Evolutionary conservation across 1,140 invertebrate genomes (phyloP).

Genomic region (Caenorhabditis remanei): DNA sequence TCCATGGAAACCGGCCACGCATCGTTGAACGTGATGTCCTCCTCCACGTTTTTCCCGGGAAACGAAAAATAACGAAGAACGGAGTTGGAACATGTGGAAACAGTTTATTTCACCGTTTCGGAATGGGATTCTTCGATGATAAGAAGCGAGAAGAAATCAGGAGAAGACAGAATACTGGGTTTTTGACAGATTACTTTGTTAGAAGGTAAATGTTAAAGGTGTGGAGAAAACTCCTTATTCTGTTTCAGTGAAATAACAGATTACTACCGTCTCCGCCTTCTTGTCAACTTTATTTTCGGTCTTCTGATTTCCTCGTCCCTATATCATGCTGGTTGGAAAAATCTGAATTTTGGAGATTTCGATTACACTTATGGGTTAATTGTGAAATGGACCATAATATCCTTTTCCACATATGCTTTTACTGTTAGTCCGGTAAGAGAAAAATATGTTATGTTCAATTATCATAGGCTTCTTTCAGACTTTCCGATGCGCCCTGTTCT

Average conservation of each 20-base stretch:
- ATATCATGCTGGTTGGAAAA: conserved; percentile 55
- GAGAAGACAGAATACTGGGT: not conserved
- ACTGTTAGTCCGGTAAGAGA: conserved; percentile 32
- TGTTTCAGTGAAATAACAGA: conserved; percentile 58
- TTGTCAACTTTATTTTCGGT: conserved; percentile 51
- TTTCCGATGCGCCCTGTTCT: conserved; percentile 56
- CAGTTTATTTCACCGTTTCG: not conserved
- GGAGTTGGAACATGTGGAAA: not conserved
- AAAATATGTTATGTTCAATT: not conserved
- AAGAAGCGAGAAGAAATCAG: conserved; percentile 42
- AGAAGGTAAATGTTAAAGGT: conserved; percentile 28
- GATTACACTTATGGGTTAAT: conserved; percentile 32
- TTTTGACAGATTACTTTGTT: conserved; percentile 56
- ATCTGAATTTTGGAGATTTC: conserved; percentile 56
- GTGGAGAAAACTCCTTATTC: not conserved
- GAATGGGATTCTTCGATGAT: conserved; percentile 59
- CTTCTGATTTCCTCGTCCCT: conserved; percentile 34
- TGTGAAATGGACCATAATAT: conserved; percentile 50
- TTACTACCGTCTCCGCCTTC: conserved; percentile 42
- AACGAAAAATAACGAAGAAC: not conserved
- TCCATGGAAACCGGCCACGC: conserved; percentile 33
- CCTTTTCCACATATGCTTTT: conserved; percentile 39
- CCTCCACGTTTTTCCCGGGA: not conserved
- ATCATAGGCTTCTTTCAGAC: not conserved
- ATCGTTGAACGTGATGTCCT: conserved; percentile 14